These are phyloP conservation scores for Proctacanthus coquilletti DNA, from an alignment of 1,140 invertebrate species.

Conservation along the genomic window DNA sequence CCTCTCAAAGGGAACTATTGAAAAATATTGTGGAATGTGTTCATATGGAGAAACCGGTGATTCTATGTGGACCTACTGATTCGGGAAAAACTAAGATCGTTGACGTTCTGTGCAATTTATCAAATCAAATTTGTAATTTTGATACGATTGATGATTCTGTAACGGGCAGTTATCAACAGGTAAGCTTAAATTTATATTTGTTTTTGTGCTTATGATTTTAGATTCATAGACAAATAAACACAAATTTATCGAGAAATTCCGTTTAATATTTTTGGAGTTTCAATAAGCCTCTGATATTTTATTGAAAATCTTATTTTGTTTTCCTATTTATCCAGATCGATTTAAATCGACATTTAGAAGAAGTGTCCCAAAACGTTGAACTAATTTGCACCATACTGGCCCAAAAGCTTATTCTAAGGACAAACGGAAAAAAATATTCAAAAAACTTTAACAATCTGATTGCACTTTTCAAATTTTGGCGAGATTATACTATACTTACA, in stretches of 20 bases:
- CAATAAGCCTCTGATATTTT: too few species aligned
- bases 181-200: slow-evolving; percentile 4
- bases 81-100: slow-evolving; percentile 28
- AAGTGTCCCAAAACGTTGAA: slow-evolving; percentile 33
- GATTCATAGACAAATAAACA: neutral
- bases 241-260: too few species aligned
- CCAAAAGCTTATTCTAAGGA: slow-evolving; percentile 19
- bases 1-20: slow-evolving; percentile 17
- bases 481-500: slow-evolving; percentile 15
- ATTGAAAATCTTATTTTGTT: neutral
- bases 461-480: slow-evolving; percentile 17
- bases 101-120: slow-evolving; percentile 19
- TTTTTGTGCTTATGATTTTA: neutral
- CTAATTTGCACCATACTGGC: slow-evolving; percentile 20
- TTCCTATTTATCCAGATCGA: slow-evolving; percentile 39
- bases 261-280: too few species aligned
- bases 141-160: slow-evolving; percentile 29
- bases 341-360: slow-evolving; percentile 52
- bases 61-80: slow-evolving; percentile 24
- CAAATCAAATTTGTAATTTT: slow-evolving; percentile 21
- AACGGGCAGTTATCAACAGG: slow-evolving; percentile 28
- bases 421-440: slow-evolving; percentile 6
- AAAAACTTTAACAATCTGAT: too few species aligned
- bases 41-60: slow-evolving; percentile 22
- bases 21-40: slow-evolving; percentile 26